These are phyloP conservation scores for Procapra przewalskii DNA, from an alignment of 2,113 vertebrate genomes.

Conservation along the genomic window DNA sequence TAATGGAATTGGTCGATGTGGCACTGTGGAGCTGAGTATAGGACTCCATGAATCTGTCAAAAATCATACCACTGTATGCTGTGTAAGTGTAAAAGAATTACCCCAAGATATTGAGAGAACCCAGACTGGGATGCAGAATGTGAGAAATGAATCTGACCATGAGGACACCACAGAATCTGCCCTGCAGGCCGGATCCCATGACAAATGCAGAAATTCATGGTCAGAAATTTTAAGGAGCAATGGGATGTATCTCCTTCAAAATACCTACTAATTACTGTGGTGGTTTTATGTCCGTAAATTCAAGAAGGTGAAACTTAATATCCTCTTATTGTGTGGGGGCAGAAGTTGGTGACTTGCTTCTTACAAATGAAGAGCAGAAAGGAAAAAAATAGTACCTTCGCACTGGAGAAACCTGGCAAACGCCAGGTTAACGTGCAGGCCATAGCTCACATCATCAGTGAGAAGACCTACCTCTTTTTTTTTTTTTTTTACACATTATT, in stretches of 20 bases:
- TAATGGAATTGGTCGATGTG: rapidly evolving
- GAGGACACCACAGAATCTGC: not conserved
- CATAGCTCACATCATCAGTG: not conserved
- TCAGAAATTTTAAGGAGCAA: not conserved
- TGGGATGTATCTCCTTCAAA: not conserved
- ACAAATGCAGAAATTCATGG: not conserved
- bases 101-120: not conserved
- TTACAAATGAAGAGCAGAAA: not conserved
- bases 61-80: not conserved
- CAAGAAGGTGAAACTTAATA: not conserved
- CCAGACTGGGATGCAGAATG: not conserved
- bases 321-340: not conserved
- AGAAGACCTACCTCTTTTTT: not conserved
- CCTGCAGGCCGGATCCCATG: too few species aligned
- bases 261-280: not conserved
- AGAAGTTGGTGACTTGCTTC: not conserved
- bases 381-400: not conserved
- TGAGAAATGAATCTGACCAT: not conserved
- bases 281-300: not conserved
- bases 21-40: not conserved
- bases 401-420: not conserved
- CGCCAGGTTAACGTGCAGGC: not conserved
- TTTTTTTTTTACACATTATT: not conserved
- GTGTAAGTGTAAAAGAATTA: not conserved
- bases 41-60: not conserved